Conservation (phyloP, 2,888 invertebrate genomes). For the Euphydryas editha region DNA sequence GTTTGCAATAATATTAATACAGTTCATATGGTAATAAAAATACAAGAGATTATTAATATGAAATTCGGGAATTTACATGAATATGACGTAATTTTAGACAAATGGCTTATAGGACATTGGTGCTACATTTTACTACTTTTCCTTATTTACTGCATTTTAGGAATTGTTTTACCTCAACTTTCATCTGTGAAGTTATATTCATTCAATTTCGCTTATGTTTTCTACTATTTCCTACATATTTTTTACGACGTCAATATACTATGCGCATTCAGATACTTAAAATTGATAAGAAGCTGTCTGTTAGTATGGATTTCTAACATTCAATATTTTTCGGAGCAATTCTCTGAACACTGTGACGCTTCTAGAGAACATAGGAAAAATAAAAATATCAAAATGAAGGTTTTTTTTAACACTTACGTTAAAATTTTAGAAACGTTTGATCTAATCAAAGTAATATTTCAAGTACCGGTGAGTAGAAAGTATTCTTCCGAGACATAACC, state of each 20-base stretch:
- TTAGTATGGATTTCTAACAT: constrained; percentile 25
- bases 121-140: background rate
- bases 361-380: background rate
- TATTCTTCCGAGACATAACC: no score
- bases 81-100: constrained; percentile 6
- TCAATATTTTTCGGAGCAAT: background rate
- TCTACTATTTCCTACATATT: constrained; percentile 15
- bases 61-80: background rate
- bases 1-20: constrained; percentile 16
- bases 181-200: background rate
- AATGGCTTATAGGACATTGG: constrained; percentile 26
- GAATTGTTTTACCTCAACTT: background rate
- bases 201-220: background rate
- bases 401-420: constrained; percentile 17
- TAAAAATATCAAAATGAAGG: background rate
- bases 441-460: constrained; percentile 27
- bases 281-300: constrained; percentile 18
- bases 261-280: constrained; percentile 28
- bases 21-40: constrained; percentile 24
- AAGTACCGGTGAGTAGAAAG: constrained; percentile 24
- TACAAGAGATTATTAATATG: constrained; percentile 25
- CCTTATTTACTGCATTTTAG: background rate
- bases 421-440: constrained; percentile 29
- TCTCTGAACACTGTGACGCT: background rate
- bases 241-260: constrained; percentile 32